Evolutionary conservation across 2,113 vertebrate genomes (phyloP).

Genomic region (Diphyllodes magnificus): DNA sequence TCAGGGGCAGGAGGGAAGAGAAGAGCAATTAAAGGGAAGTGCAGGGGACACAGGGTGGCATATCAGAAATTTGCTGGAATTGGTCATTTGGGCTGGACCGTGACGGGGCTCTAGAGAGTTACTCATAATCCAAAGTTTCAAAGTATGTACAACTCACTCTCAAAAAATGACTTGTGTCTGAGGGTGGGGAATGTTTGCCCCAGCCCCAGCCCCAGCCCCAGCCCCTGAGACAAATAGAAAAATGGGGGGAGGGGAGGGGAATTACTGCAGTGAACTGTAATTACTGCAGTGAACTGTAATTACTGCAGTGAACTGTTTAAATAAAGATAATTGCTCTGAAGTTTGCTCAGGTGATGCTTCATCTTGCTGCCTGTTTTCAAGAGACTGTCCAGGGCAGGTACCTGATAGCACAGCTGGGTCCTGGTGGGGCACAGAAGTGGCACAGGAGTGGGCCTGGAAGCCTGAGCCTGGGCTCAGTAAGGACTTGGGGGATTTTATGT

Average conservation of each 20-base stretch:
- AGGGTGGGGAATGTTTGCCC: background rate
- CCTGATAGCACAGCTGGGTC: background rate
- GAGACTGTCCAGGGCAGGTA: background rate
- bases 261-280: background rate
- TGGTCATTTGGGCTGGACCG: background rate
- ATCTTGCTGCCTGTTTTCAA: background rate
- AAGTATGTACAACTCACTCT: constrained; percentile 12
- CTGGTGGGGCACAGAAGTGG: background rate
- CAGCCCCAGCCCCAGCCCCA: background rate
- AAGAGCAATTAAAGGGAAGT: background rate
- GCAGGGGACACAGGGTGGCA: background rate
- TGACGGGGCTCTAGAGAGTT: background rate
- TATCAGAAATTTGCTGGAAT: background rate
- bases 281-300: background rate
- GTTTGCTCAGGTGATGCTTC: background rate
- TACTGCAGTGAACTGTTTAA: background rate
- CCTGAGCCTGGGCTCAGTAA: background rate
- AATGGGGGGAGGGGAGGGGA: background rate
- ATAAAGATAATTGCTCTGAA: background rate
- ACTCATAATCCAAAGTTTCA: constrained; percentile 14
- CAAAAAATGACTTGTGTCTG: constrained; percentile 23
- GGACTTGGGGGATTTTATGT: background rate
- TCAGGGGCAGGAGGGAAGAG: background rate
- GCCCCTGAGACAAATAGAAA: background rate
- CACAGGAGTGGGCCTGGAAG: background rate